Percentiles rank a stretch among this genome's conserved stretches.
These are phyloP conservation scores for Caranx melampygus DNA, from an alignment of 2,113 vertebrate genomes.

Conservation along the genomic window DNA sequence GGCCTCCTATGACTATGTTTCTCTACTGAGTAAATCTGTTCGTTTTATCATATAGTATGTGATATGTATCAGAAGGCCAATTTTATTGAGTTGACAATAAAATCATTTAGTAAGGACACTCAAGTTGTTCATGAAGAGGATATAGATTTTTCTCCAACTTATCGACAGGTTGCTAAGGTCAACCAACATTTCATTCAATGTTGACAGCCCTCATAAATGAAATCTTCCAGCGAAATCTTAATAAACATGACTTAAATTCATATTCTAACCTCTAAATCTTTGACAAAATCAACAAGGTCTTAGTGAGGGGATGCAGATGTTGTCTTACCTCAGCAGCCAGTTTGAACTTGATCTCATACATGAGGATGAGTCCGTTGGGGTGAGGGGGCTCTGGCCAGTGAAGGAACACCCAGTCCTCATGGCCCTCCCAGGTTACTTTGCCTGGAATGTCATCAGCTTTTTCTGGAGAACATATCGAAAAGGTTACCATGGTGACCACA, in stretches of 20 bases:
- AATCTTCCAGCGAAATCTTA: not conserved
- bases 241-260: not conserved
- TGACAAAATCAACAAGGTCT: not conserved
- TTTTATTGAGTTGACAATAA: not conserved
- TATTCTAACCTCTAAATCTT: not conserved
- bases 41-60: not conserved
- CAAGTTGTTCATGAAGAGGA: not conserved
- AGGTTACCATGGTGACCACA: conserved; percentile 2
- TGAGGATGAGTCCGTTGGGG: conserved; percentile 94
- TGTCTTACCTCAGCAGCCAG: conserved; percentile 89
- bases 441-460: conserved; percentile 96
- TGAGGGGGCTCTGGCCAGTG: conserved; percentile 90
- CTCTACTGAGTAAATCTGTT: not conserved
- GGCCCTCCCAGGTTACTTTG: conserved; percentile 86
- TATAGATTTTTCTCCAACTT: not conserved
- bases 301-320: not conserved
- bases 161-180: not conserved
- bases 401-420: conserved; percentile 89
- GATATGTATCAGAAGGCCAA: not conserved
- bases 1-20: not conserved
- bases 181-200: not conserved
- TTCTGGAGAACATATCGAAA: conserved; percentile 80
- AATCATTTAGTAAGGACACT: not conserved
- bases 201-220: not conserved
- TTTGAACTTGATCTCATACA: conserved; percentile 96